Evolutionary conservation across 2,113 vertebrate genomes (phyloP).

Genomic region (Tenrec ecaudatus): DNA sequence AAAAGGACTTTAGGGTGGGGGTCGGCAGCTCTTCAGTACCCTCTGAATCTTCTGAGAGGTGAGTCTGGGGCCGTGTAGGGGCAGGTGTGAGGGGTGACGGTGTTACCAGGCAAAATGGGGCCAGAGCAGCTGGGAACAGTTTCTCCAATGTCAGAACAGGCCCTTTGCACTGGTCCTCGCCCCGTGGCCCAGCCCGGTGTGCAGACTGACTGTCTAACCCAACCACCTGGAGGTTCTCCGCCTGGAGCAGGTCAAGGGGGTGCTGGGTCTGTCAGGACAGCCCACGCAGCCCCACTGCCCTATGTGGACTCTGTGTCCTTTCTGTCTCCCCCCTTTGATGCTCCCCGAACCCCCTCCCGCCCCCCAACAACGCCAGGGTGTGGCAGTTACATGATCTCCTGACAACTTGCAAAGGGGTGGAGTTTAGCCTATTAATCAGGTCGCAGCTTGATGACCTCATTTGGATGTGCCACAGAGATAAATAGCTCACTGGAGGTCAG

Average conservation of each 20-base stretch:
- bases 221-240: not conserved
- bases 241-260: no score
- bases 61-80: not conserved
- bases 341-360: no score
- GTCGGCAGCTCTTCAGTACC: not conserved
- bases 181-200: not conserved
- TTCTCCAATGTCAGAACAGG: not conserved
- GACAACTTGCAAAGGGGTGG: no score
- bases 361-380: no score
- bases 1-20: not conserved
- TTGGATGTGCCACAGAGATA: no score
- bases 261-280: not conserved
- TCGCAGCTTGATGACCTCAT: no score
- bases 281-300: not conserved
- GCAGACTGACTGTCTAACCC: not conserved
- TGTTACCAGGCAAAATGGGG: not conserved
- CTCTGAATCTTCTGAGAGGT: not conserved
- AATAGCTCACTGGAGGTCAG: no score
- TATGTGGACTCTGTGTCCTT: not conserved
- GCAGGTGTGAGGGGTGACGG: not conserved
- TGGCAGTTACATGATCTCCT: no score
- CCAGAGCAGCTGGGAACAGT: not conserved
- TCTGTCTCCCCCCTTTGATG: no score
- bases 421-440: no score
- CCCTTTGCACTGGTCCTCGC: not conserved